Percentiles rank a stretch among this genome's conserved stretches.
Evolutionary conservation across 2,113 vertebrate species (phyloP).

Genomic region (Noctilio leporinus): DNA sequence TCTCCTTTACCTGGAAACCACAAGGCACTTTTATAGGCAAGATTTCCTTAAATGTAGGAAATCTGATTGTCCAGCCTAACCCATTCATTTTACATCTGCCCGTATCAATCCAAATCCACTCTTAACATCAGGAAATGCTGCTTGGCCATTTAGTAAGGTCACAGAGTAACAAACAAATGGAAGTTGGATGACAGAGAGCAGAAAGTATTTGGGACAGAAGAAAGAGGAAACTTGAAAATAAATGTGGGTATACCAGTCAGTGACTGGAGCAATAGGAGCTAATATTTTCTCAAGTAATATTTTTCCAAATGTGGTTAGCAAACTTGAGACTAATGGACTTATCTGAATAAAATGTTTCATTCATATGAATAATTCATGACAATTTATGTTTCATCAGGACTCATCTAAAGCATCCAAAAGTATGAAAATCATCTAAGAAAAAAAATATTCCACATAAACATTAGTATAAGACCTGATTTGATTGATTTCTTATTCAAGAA

Average conservation of each 20-base stretch:
- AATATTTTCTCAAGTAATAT: background rate
- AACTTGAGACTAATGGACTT: background rate
- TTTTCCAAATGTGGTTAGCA: background rate
- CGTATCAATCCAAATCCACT: background rate
- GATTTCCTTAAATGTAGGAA: background rate
- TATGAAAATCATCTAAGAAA: background rate
- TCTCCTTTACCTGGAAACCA: slow-evolving; percentile 10
- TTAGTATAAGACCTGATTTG: background rate
- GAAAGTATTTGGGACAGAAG: background rate
- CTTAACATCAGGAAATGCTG: background rate
- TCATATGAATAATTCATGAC: background rate
- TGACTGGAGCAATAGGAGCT: background rate
- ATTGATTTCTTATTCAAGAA: background rate
- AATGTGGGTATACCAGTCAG: background rate
- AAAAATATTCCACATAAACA: background rate
- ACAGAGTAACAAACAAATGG: background rate
- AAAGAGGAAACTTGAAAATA: background rate
- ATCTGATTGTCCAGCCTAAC: background rate
- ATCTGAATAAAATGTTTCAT: background rate
- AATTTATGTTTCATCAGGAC: background rate
- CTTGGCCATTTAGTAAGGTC: background rate
- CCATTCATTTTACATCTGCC: background rate
- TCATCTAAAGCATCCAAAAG: background rate
- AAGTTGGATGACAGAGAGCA: background rate
- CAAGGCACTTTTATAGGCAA: background rate